Evolutionary conservation across 2,888 invertebrate species (phyloP).

Genomic region (Allolobophora icterica): DNA sequence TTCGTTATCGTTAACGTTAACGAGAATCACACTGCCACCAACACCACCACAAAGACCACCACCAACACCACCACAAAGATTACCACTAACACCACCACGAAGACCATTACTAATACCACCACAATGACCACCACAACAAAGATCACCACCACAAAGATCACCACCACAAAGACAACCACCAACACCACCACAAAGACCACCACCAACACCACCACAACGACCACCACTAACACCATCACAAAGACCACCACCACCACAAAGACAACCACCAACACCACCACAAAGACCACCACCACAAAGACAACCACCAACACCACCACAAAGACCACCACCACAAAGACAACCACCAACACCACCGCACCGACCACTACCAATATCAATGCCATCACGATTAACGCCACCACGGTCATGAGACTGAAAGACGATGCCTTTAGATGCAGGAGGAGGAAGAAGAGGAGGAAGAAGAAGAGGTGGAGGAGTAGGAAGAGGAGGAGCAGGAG

Average conservation of each 20-base stretch:
- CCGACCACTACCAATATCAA: neutral
- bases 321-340: neutral
- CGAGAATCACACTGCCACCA: too few species aligned
- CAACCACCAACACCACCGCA: neutral
- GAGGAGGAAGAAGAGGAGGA: too few species aligned
- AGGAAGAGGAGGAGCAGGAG: too few species aligned
- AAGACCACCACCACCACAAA: too few species aligned
- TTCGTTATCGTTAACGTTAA: too few species aligned
- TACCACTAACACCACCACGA: neutral
- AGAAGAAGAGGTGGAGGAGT: too few species aligned
- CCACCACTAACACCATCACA: neutral
- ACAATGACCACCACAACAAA: neutral
- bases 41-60: neutral
- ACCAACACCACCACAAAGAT: conserved; percentile 9
- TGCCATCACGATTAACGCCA: neutral
- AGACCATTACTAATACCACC: neutral
- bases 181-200: neutral
- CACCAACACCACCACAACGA: neutral
- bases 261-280: too few species aligned
- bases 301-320: neutral
- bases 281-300: neutral
- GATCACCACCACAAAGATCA: neutral
- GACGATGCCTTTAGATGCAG: too few species aligned
- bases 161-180: too few species aligned
- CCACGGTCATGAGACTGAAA: neutral